Evolutionary conservation across 1,140 invertebrate genomes (phyloP), one percentile per base, ranked within the genome.

Genomic region (Papilio xuthus): DNA sequence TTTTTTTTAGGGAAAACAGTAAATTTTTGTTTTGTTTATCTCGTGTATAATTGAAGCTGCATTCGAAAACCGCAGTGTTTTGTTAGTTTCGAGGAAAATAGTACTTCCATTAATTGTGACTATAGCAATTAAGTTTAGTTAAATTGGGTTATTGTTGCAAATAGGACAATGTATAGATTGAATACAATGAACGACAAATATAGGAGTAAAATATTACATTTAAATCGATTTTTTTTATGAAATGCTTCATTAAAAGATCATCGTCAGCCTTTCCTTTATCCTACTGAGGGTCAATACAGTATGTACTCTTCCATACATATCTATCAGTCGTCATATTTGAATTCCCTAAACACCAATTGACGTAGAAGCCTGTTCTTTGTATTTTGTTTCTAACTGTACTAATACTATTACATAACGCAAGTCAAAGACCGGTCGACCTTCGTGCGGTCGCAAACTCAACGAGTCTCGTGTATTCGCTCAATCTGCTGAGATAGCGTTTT

Each of bases 381-480:
- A 12, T 72, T 71, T 41, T 15, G 18, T 4, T 13, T 44, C 70
- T 72, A 42, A 72, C 42, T 72, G 70, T 47, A 41, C 32, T 23
- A 12, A 41, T 42, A 71, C 15, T 8, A 12, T 42, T 42, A 47
- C 42, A 72, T 47, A 47, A 41, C n/a, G 0, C 70, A 8, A 72
- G 70, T 72, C 70, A 72, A 42, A 42, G 70, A 47, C 70, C 70
- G 70, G 70, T 20, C 70, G 70, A 72, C 70, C 70, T 72, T 72
- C 70, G 41, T n/a, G 18, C 37, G 37, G 70, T 28, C 37, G 70
- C 42, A 18, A 50, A 50, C 47, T 18, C 53, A 67, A 47, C 70
- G 70, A 8, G 37, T 41, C 32, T 47, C 18, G 70, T 23, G 26
- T 20, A 72, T 72, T 72, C 70, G 70, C 70, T 6, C 37, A 44